Percentiles rank a stretch among this genome's conserved stretches.
Evolutionary conservation across 2,113 vertebrate species (phyloP).

Genomic region (Cyanoliseus patagonus): DNA sequence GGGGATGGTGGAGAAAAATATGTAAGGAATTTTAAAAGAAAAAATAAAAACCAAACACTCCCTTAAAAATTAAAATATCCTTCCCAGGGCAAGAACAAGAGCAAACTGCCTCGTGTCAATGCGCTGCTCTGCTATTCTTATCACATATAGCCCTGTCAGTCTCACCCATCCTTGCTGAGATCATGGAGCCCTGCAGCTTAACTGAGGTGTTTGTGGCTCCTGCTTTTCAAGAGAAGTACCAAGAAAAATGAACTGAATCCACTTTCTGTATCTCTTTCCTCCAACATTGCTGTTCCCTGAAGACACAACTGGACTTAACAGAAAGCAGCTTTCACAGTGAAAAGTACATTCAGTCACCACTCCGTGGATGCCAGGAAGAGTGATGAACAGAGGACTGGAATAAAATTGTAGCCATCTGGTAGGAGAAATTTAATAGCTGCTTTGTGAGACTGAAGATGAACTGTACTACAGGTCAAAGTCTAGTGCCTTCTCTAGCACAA

Average conservation of each 20-base stretch:
- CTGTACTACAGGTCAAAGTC: background rate
- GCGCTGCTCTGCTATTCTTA: background rate
- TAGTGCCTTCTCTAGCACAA: background rate
- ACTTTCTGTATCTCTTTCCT: background rate
- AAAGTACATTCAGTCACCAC: background rate
- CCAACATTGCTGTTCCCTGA: background rate
- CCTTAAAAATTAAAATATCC: background rate
- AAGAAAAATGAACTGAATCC: background rate
- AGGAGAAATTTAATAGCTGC: background rate
- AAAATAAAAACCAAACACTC: background rate
- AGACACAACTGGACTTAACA: background rate
- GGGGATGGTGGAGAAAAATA: background rate
- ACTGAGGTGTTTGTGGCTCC: background rate
- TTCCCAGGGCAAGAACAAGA: background rate
- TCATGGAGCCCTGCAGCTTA: accelerated
- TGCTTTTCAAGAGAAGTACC: background rate
- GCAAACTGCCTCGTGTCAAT: background rate
- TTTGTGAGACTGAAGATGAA: background rate
- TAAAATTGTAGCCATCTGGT: background rate
- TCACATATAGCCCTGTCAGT: background rate
- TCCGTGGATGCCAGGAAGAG: background rate
- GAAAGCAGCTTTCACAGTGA: background rate
- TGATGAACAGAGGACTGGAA: background rate
- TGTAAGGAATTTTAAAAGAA: background rate
- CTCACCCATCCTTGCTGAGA: background rate